These are phyloP conservation scores for Drosophila koepferae DNA, from an alignment of 2,888 invertebrate genomes.

Conservation along the genomic window DNA sequence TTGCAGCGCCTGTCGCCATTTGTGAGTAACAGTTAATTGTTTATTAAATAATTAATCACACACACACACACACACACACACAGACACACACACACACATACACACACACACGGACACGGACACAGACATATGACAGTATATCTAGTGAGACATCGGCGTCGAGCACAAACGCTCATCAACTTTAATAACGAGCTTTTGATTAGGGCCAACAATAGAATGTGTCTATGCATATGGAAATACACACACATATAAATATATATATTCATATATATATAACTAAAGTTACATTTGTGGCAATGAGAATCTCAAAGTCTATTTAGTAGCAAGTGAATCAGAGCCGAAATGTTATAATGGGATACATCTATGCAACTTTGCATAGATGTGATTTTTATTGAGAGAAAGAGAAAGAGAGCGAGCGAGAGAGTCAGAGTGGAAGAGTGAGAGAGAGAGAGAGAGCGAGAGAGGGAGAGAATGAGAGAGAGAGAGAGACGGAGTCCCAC, in stretches of 20 bases:
- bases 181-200: conserved; percentile 65
- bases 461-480: too few relatives aligned
- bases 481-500: too few relatives aligned
- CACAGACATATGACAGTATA: background rate
- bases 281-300: background rate
- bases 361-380: too few relatives aligned
- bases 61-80: conserved; percentile 18
- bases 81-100: background rate
- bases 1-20: conserved; percentile 33
- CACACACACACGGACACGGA: background rate
- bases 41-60: conserved; percentile 72
- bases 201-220: conserved; percentile 32
- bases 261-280: background rate
- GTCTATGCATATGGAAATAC: background rate
- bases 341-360: background rate
- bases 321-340: background rate
- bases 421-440: too few relatives aligned
- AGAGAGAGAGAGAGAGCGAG: too few relatives aligned
- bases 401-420: too few relatives aligned
- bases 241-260: background rate
- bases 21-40: conserved; percentile 62
- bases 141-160: conserved; percentile 34
- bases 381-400: too few relatives aligned
- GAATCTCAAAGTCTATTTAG: background rate
- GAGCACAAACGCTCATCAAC: conserved; percentile 36